Conservation (phyloP, 1,140 invertebrate genomes). For the Anthonomus grandis region DNA sequence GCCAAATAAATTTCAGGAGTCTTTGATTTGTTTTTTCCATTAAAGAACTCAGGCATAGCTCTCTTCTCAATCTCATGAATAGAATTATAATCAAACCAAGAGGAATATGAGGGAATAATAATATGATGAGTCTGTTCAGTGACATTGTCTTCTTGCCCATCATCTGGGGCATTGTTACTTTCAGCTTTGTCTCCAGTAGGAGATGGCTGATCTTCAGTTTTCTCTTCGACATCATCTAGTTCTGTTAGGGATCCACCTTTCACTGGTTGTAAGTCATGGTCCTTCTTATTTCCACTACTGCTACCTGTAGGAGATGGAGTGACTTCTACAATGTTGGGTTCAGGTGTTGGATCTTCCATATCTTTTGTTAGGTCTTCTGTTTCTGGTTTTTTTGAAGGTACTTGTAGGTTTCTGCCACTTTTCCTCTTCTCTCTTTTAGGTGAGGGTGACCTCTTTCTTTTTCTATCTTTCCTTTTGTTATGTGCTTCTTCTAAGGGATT, state of each 20-base stretch:
- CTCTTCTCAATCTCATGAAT: constrained; percentile 96
- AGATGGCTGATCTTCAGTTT: constrained; percentile 53
- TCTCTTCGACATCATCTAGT: constrained; percentile 65
- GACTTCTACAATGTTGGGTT: constrained; percentile 80
- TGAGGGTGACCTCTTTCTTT: constrained; percentile 11
- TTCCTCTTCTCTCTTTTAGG: constrained; percentile 10
- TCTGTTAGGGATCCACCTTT: constrained; percentile 75
- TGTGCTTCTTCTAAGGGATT: constrained; percentile 30
- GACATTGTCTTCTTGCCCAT: constrained; percentile 90
- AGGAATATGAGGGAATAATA: constrained; percentile 96
- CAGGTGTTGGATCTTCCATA: constrained; percentile 73
- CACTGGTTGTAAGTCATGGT: constrained; percentile 70
- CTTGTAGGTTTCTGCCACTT: constrained; percentile 10
- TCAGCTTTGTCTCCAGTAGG: constrained; percentile 59
- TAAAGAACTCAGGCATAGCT: constrained; percentile 97
- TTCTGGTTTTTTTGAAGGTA: constrained; percentile 52
- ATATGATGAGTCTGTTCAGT: constrained; percentile 99
- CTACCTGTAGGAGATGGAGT: constrained; percentile 51
- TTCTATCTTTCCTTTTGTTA: constrained; percentile 4
- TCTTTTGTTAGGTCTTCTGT: constrained; percentile 84
- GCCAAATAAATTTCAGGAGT: constrained; percentile 97
- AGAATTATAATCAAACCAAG: constrained; percentile 99
- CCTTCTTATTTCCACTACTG: constrained; percentile 55
- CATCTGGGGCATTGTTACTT: constrained; percentile 59
- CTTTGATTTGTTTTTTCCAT: constrained; percentile 97